Base-by-base conservation (phyloP, 2,888 invertebrate genomes). In the Nemotelus nigrinus region DNA sequence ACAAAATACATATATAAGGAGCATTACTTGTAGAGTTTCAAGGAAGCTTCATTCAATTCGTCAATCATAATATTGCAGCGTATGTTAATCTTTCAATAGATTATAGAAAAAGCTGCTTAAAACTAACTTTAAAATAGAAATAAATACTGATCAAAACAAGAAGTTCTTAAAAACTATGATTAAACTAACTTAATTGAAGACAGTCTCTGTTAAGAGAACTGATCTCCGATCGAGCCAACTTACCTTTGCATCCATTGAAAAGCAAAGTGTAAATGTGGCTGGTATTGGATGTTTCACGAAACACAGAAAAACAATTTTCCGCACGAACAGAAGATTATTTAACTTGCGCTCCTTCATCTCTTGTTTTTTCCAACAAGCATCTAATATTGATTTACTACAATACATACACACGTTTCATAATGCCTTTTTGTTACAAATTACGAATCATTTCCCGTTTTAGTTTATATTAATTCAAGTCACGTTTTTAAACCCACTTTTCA, bases 361-460 rank as follows among this genome's bases (percentile, higher is more conserved):
- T 64, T 64, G 7, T 70, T 55, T 71, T 2, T 10, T 71, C 7
- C 41, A 8, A 57, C 25, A 25, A 25, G 25, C 25, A 25, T 57
- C 5, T 39, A 53, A 25, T 45, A 58, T 58, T 58, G 10, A 43
- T n/a, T 55, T 43, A 55, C 60, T 77, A 77, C 70, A 75, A 77
- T 76, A 78, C 76, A 79, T 78, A 79, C 79, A 78, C 76, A 79
- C 75, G 58, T 64, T 75, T 79, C 65, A 79, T 79, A 79, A 79
- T 79, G 79, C 79, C 79, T 79, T 74, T 48, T 63, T 50, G 74
- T 58, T 25, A 53, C 44, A 25, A 63, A 63, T 41, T 41, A 63
- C 39, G 25, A 25, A 25, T 25, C 25, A 25, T 25, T 25, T 25
- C 25, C 25, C 25, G 25, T 25, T 63, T 63, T 55, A 44, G 50